Evolutionary conservation across 2,888 invertebrate species (phyloP), one percentile per base, ranked within the genome.

Genomic region (Megalurothrips usitatus): DNA sequence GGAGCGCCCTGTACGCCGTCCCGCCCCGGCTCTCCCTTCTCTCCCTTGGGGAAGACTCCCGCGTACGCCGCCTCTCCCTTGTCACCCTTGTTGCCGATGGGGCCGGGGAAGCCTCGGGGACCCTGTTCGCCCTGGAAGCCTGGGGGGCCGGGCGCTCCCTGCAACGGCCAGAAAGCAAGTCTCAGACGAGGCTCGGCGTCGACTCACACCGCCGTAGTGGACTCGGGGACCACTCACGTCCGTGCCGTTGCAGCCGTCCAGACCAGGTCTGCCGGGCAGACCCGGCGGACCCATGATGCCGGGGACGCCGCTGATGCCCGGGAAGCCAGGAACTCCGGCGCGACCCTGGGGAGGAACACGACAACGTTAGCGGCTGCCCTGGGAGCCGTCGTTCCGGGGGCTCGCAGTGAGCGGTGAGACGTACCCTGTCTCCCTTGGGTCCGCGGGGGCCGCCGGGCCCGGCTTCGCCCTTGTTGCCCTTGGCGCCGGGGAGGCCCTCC

Each of bases 241-340:
- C 81, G 96, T 96, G 85, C 98, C 98, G 86, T 98, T 98, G 86
- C 98, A 99, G 14, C 98, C 99, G 86, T 98, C 97, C 85, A 94
- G 89, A 80, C 98, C 98, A 75, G 94, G 92, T 78, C 91, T 88
- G 84, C 97, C 97, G n/a, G 94, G 89, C 0, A 89, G 85, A 80
- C 97, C 91, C 9, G 89, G 86, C 0, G 90, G 90, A 52, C 95
- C 95, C 86, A 90, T 91, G 82, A 90, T 86, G 82, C 94, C 94
- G 28, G 92, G 93, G 82, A 93, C 89, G 79, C 94, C 94, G 84
- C 91, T 90, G 82, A 92, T 90, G 83, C 95, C 96, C 9, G 94
- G 91, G 86, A 94, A 94, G 82, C 98, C 98, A 83, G 96, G 96
- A 83, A 93, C 90, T 83, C 99, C 98, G 84, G 91, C 91, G 87